Evolutionary conservation across 2,888 invertebrate genomes (phyloP), one percentile per base, ranked within the genome.

Genomic region (Ectropis crepuscularia): DNA sequence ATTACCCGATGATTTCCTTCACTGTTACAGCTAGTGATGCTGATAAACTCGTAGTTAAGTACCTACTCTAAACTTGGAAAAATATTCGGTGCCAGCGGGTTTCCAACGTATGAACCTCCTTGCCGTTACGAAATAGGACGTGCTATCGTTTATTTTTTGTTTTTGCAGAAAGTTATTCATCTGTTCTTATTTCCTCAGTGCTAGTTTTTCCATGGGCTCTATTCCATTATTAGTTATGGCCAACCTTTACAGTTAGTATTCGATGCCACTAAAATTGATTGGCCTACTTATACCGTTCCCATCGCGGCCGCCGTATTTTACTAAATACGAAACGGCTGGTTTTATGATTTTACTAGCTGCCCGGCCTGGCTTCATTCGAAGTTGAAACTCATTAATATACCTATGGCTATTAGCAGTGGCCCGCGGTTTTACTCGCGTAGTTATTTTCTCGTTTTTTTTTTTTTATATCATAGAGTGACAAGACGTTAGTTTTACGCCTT

Each of bases 221-320:
- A 53, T 12, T 54, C 42, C 45, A 41, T 50, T 54, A 59, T 63
- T 63, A 51, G 63, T 51, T 50, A 59, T 41, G 54, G 59, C 6
- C 42, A 47, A 63, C 59, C 50, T 63, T 54, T 55, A 42, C 63
- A 54, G 63, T 50, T 58, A 45, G 12, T 39, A 37, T 47, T 53
- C 38, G 63, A 48, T 46, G 46, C 41, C 42, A 59, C 50, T 46
- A 54, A 58, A 55, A 63, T 63, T 59, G 63, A 63, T 63, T 59
- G 59, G 36, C 63, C 63, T 11, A 49, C 49, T 53, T 53, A 39
- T 28, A 9, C 9, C 9, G 38, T 63, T 59, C 54, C 50, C 50
- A 63, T 63, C 59, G 47, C 10, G 16, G 43, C 11, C 7, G 16
- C 45, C 11, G 43, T 55, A 51, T 49, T 54, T 54, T 43, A 53